Evolutionary conservation across 2,797 vertebrate species (phyloP).

Genomic region (Merluccius polli): DNA sequence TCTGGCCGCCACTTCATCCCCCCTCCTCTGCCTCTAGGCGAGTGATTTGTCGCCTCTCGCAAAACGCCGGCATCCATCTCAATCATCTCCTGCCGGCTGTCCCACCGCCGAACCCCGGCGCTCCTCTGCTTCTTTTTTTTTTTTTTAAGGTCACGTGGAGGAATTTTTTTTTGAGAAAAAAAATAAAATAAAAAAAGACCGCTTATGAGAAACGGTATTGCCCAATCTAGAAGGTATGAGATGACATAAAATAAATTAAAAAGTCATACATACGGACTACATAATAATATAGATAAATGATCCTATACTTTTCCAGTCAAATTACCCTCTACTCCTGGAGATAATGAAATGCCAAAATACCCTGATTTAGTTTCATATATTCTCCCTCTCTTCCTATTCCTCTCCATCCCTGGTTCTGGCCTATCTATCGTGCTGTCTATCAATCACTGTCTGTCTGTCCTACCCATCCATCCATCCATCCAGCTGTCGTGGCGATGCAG

Average conservation of each 20-base stretch:
- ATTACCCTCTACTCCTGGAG: slow-evolving; percentile 7
- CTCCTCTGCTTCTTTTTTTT: background rate
- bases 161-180: too few species aligned
- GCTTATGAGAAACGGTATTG: too few species aligned
- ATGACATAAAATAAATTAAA: too few species aligned
- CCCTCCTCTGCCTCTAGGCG: slow-evolving; percentile 21
- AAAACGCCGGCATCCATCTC: slow-evolving; percentile 6
- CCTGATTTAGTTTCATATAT: slow-evolving; percentile 5
- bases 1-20: slow-evolving; percentile 48
- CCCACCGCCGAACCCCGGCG: background rate
- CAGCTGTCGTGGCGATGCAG: too few species aligned
- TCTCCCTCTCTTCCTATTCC: background rate
- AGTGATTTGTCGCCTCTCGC: slow-evolving; percentile 14
- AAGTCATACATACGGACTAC: too few species aligned
- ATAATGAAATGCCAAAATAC: slow-evolving; percentile 5
- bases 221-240: too few species aligned
- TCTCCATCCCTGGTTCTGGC: background rate
- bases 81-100: background rate
- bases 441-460: too few species aligned
- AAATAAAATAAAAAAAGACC: too few species aligned
- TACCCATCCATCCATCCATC: too few species aligned
- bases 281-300: too few species aligned
- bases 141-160: too few species aligned
- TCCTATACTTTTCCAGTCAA: slow-evolving; percentile 10
- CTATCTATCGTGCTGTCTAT: background rate